Conservation (phyloP, 2,888 invertebrate genomes). For the Mythimna ferrago region DNA sequence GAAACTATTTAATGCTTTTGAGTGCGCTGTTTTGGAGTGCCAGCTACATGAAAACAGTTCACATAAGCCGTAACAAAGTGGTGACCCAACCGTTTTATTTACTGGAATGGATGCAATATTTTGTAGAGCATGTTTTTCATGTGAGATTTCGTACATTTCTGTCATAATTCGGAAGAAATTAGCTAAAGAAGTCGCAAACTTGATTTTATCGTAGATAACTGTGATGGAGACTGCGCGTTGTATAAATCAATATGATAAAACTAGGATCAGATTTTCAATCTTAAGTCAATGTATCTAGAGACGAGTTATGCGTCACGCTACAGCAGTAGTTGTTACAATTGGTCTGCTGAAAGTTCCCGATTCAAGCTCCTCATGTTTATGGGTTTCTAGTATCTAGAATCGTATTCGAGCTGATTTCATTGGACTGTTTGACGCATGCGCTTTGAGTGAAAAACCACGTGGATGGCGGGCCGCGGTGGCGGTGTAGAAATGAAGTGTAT, state of each 20-base stretch:
- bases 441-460: neutral
- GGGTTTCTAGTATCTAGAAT: conserved; percentile 55
- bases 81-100: neutral
- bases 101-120: neutral
- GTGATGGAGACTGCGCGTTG: too few relatives aligned
- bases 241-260: too few relatives aligned
- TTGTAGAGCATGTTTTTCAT: neutral
- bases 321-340: conserved; percentile 4
- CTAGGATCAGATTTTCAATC: neutral
- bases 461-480: neutral
- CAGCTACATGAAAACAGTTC: neutral
- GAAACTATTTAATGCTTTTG: neutral
- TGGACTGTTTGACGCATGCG: conserved; percentile 21
- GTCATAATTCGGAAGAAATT: conserved; percentile 16
- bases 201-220: too few relatives aligned
- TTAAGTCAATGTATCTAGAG: neutral
- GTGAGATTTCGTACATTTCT: neutral
- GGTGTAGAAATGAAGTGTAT: neutral
- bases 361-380: conserved; percentile 29
- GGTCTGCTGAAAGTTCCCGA: neutral
- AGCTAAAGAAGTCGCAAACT: too few relatives aligned
- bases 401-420: conserved; percentile 29
- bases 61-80: neutral
- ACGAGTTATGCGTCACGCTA: neutral
- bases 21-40: neutral